Evolutionary conservation across 1,140 invertebrate species (phyloP).

Genomic region (Drosophila grimshawi): DNA sequence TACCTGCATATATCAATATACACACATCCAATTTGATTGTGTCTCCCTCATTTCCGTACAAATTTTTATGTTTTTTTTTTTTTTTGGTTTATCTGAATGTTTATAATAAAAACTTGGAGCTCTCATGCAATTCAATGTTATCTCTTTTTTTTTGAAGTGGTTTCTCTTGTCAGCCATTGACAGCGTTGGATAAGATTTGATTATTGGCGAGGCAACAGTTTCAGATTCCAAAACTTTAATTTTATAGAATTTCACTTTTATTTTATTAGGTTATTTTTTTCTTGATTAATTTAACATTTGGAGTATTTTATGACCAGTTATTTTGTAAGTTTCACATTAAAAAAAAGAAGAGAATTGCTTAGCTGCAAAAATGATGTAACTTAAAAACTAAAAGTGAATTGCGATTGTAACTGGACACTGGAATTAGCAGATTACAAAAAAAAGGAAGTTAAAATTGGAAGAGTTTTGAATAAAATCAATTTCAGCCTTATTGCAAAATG

Average conservation of each 20-base stretch:
- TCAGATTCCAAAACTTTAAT: background rate
- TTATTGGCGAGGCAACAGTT: background rate
- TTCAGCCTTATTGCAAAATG: background rate
- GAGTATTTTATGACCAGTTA: too few relatives aligned
- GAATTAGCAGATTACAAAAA: too few relatives aligned
- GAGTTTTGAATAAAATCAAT: too few relatives aligned
- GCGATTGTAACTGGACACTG: too few relatives aligned
- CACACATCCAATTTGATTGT: background rate
- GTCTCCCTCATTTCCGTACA: background rate
- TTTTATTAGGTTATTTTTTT: too few relatives aligned
- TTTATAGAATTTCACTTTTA: too few relatives aligned
- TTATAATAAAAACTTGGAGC: constrained; percentile 25
- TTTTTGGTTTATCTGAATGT: constrained; percentile 28
- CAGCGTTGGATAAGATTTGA: background rate
- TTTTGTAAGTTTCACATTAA: too few relatives aligned
- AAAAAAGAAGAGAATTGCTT: too few relatives aligned
- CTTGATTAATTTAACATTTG: too few relatives aligned
- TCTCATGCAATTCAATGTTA: constrained; percentile 1
- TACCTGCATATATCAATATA: background rate
- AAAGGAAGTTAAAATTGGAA: background rate
- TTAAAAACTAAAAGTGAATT: too few relatives aligned
- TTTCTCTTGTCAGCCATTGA: background rate
- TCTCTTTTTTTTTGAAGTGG: background rate
- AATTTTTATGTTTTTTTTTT: constrained; percentile 9
- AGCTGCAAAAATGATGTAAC: too few relatives aligned